A percentile compares a stretch with the other conserved stretches of the same genome.
phyloP scores from a whole-genome alignment of 2,113 vertebrate genomes.

The Oostethus manadensis region DNA sequence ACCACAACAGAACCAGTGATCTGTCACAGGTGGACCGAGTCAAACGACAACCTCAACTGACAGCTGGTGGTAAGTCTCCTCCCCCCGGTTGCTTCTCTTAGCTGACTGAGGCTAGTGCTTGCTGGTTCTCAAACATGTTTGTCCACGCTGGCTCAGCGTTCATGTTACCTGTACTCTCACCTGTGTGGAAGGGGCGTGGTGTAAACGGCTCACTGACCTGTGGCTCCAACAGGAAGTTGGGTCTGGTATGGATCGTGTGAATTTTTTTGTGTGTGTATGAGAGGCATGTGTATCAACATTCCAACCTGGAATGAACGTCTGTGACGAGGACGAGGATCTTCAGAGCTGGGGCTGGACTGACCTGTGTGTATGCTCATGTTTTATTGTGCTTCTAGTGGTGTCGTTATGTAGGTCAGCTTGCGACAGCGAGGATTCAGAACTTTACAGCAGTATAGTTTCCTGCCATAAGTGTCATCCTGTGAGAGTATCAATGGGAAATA shows the following conservation, averaged over 20 bases:
- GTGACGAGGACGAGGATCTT: conserved; percentile 54
- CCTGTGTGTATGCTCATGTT: conserved; percentile 62
- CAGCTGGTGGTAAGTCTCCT: conserved; percentile 13
- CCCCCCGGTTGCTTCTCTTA: too few relatives aligned
- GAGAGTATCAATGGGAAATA: too few relatives aligned
- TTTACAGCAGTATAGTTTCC: too few relatives aligned
- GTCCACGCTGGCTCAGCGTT: neutral
- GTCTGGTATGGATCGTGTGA: conserved; percentile 4
- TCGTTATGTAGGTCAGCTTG: neutral
- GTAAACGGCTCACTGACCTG: conserved; percentile 24
- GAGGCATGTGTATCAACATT: neutral
- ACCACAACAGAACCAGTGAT: neutral
- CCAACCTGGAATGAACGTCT: conserved; percentile 39
- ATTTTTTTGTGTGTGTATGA: conserved; percentile 7
- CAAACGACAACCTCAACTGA: too few relatives aligned
- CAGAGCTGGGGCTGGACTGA: conserved; percentile 71
- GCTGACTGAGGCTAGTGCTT: too few relatives aligned
- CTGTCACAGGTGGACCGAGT: neutral
- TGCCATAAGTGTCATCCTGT: too few relatives aligned
- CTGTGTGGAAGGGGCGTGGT: conserved; percentile 3
- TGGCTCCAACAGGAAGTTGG: conserved; percentile 49
- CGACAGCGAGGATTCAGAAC: neutral
- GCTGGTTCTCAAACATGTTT: neutral
- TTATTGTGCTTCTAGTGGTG: neutral
- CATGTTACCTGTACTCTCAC: neutral